Percentiles rank a stretch among this genome's conserved stretches.
These are phyloP conservation scores for Ormyrus pomaceus DNA, from an alignment of 2,888 invertebrate genomes.

Conservation along the genomic window DNA sequence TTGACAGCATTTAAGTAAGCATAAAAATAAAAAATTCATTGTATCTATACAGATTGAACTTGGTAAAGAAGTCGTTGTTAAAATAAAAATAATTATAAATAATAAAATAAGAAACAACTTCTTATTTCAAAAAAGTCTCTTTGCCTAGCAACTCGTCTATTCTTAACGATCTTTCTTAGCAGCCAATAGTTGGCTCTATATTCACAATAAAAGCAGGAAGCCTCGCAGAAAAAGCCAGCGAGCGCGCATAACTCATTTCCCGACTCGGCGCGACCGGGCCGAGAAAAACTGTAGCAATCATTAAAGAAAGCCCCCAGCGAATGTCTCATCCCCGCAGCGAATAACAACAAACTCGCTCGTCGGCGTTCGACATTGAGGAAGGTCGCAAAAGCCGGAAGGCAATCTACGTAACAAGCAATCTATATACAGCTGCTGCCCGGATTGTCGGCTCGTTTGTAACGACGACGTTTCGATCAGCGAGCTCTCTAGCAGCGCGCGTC, in stretches of 20 bases:
- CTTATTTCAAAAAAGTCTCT: too few relatives aligned
- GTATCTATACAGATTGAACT: too few relatives aligned
- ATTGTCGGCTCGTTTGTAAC: constrained; percentile 69
- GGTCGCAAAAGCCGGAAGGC: constrained; percentile 50
- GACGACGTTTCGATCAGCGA: constrained; percentile 71
- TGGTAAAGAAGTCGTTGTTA: too few relatives aligned
- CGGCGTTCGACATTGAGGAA: constrained; percentile 34
- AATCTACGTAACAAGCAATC: constrained; percentile 66
- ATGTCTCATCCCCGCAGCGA: neutral
- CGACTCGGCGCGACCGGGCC: neutral
- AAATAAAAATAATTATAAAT: too few relatives aligned
- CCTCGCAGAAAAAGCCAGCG: neutral
- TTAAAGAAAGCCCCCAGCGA: constrained; percentile 23
- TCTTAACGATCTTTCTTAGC: constrained; percentile 28
- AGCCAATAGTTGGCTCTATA: constrained; percentile 32
- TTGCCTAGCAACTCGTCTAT: neutral
- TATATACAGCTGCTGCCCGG: constrained; percentile 64
- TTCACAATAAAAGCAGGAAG: constrained; percentile 3
- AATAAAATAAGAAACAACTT: too few relatives aligned
- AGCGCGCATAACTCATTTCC: constrained; percentile 31
- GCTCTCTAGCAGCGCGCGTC: neutral
- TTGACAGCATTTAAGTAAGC: too few relatives aligned
- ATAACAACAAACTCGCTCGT: constrained; percentile 20
- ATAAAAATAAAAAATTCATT: too few relatives aligned
- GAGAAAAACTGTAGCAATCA: neutral